Percentiles rank a stretch among this genome's conserved stretches.
Evolutionary conservation across 2,113 vertebrate genomes (phyloP).

Genomic region (Microtus oregoni): DNA sequence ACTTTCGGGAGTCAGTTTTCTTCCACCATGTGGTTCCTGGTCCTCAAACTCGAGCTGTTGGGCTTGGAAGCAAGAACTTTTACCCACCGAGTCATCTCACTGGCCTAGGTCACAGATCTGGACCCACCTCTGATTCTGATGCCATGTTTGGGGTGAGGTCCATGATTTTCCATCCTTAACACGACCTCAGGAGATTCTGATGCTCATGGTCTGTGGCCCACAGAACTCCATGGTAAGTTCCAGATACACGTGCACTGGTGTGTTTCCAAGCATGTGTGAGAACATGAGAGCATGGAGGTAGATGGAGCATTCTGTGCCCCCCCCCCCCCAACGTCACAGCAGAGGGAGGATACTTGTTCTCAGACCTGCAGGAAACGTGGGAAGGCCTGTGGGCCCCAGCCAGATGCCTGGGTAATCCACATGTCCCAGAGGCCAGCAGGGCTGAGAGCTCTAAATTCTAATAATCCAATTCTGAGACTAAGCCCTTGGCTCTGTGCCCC

Average conservation of each 20-base stretch:
- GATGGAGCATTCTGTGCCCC: neutral
- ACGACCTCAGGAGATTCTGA: neutral
- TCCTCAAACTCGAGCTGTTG: too few species aligned
- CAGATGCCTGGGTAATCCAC: slow-evolving; percentile 72
- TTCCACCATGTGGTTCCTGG: neutral
- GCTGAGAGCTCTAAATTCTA: slow-evolving; percentile 79
- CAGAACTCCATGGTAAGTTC: neutral
- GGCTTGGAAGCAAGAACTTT: too few species aligned
- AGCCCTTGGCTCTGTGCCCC: slow-evolving; percentile 73
- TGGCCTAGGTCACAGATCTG: neutral
- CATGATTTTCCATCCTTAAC: neutral
- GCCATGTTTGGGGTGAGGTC: neutral
- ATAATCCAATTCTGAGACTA: slow-evolving; percentile 84
- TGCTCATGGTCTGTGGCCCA: neutral
- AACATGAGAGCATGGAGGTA: too few species aligned
- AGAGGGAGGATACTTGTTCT: neutral
- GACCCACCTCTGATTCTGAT: neutral
- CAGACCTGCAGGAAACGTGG: neutral
- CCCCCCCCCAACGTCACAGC: accelerated
- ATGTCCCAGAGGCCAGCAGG: slow-evolving; percentile 65
- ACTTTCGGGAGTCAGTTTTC: neutral
- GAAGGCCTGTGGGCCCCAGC: neutral
- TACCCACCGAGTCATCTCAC: neutral
- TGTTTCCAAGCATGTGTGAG: neutral
- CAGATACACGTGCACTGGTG: neutral